A percentile compares a stretch with the other conserved stretches of the same genome.
phyloP scores from a whole-genome alignment of 1,140 invertebrate genomes.

The Sycophila sp. region DNA sequence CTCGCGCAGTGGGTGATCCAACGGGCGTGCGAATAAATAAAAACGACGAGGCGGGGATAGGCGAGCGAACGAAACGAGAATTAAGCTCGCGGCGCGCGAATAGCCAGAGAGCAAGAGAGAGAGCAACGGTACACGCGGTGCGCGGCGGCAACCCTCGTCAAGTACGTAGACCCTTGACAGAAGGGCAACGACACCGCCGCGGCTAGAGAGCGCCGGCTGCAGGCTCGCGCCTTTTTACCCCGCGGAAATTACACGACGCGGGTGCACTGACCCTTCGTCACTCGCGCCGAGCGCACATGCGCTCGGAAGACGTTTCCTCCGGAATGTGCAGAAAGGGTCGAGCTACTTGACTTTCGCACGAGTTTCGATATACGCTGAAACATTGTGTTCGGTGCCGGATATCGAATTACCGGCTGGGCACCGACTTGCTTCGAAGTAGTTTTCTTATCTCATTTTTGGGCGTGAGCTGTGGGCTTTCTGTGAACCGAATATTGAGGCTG shows the following conservation, averaged over 20 bases:
- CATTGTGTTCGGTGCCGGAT: too few species aligned
- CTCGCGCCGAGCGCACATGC: background rate
- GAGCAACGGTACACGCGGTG: constrained; percentile 22
- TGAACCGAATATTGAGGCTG: background rate
- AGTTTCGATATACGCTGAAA: background rate
- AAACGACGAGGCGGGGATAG: background rate
- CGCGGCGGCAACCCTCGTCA: constrained; percentile 21
- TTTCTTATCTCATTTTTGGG: too few species aligned
- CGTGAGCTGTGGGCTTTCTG: too few species aligned
- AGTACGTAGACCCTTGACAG: constrained; percentile 37
- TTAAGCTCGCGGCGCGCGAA: background rate
- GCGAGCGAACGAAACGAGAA: background rate
- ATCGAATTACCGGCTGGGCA: too few species aligned
- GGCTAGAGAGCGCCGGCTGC: constrained; percentile 8
- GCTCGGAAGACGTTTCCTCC: background rate
- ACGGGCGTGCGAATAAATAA: background rate
- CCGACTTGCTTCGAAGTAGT: too few species aligned
- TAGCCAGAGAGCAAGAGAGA: too few species aligned
- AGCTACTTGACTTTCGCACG: background rate
- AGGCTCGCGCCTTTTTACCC: background rate
- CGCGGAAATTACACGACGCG: background rate
- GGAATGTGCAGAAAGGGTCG: background rate
- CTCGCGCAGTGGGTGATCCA: too few species aligned
- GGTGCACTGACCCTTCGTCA: constrained; percentile 10
- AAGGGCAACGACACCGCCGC: constrained; percentile 36